Conservation (phyloP, 1,140 invertebrate species). For the Steinernema feltiae region DNA sequence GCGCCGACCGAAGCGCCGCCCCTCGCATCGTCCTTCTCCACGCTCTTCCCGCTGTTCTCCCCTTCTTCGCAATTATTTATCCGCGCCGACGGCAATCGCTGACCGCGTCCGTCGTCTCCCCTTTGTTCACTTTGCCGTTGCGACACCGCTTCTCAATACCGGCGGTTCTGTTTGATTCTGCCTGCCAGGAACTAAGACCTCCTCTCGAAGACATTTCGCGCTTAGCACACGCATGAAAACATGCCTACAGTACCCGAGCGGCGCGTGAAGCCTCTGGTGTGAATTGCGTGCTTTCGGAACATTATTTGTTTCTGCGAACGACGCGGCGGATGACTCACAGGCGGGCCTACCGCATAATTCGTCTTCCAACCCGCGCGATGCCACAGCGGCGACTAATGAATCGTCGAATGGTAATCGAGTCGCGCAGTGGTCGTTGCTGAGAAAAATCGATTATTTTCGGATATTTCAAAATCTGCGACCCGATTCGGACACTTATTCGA, state of each 20-base stretch:
- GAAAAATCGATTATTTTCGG: background rate
- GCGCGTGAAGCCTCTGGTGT: too few species aligned
- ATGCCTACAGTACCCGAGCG: too few species aligned
- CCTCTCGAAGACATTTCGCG: too few species aligned
- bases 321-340: background rate
- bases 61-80: conserved; percentile 15
- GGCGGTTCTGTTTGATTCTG: background rate
- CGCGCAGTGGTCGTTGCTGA: conserved; percentile 2
- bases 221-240: too few species aligned
- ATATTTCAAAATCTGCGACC: background rate
- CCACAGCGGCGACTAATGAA: background rate
- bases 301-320: background rate
- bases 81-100: conserved; percentile 12
- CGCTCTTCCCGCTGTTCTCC: background rate
- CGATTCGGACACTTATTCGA: background rate
- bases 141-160: background rate
- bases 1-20: background rate
- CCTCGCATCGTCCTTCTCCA: background rate
- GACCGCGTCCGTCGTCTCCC: background rate
- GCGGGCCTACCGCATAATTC: background rate
- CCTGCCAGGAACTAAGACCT: too few species aligned
- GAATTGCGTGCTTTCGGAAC: background rate
- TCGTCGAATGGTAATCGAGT: background rate
- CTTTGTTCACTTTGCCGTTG: conserved; percentile 2
- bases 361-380: background rate